Conservation (phyloP, 2,888 invertebrate genomes). For the Fragum whitleyi region DNA sequence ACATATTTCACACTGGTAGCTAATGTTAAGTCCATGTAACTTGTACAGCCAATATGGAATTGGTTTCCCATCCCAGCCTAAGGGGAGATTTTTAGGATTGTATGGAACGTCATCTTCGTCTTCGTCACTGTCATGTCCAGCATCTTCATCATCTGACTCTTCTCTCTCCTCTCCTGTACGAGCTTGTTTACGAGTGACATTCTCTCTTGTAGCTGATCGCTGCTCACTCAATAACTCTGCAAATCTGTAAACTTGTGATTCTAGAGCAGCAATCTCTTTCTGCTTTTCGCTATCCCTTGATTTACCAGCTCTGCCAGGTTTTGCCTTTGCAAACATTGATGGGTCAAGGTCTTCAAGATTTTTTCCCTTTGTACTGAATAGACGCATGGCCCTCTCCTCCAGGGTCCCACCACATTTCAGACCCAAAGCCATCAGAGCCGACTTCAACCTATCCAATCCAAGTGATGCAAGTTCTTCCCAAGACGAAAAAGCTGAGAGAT, state of each 20-base stretch:
- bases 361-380: constrained; percentile 96
- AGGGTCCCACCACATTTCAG: constrained; percentile 99
- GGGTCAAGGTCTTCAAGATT: constrained; percentile 95
- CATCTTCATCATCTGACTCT: constrained; percentile 86
- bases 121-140: constrained; percentile 84
- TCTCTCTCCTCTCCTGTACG: constrained; percentile 90
- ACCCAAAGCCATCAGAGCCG: constrained; percentile 97
- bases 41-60: constrained; percentile 99
- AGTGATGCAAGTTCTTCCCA: constrained; percentile 95
- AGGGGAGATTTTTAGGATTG: constrained; percentile 99
- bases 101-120: constrained; percentile 97
- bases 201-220: constrained; percentile 96
- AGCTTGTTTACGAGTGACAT: constrained; percentile 99
- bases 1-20: constrained; percentile 99
- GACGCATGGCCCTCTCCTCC: constrained; percentile 97
- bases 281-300: constrained; percentile 88
- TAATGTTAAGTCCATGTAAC: constrained; percentile 98
- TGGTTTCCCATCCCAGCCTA: constrained; percentile 99
- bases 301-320: constrained; percentile 89
- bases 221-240: constrained; percentile 94
- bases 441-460: constrained; percentile 98
- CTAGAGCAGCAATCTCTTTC: constrained; percentile 94
- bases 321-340: constrained; percentile 95
- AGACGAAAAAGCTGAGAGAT: constrained; percentile 98
- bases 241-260: constrained; percentile 95